Base-by-base conservation (phyloP, 2,113 vertebrate genomes). In the Sporophila hypoxantha region DNA sequence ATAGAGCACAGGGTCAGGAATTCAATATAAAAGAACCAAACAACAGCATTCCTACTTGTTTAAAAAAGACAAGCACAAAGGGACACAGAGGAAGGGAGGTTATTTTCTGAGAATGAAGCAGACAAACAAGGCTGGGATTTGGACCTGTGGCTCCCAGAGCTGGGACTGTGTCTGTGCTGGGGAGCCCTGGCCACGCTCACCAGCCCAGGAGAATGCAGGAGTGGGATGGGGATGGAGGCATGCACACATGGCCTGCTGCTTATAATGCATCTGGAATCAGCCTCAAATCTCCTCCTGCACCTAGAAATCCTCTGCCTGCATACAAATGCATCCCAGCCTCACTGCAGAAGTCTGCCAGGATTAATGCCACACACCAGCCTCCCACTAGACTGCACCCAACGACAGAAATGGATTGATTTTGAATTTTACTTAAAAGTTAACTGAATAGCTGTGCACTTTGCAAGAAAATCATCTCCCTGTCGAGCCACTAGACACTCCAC, bases 271-370 rank as follows among this genome's bases (percentile, higher is more conserved):
- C 56, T 26, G 50, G 65, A 80, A 88, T 80, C 66, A 57, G 76
- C 27, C 82, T 62, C 42, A 36, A 5, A 59, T 81, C 62, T 74
- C 73, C 66, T 82, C 82, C 76, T 62, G 65, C 42, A 70, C 79
- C 76, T 52, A 74, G 52, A 60, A 77, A 61, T 30, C 37, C 65
- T 89, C 87, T 46, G 52, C 68, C 56, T 85, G 85, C 76, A 91
- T 87, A 94, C 82, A 91, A 93, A 93, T 44, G n/a, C 75, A 79
- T 10, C 46, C 50, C 61, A 18, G 67, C 44, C 44, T 87, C 49
- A 13, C 89, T 64, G 68, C 78, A 82, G 79, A 39, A 78, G 66
- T n/a, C 55, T 39, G 85, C 73, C 76, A 36, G 1, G 0, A 69
- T 52, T 76, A 73, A 50, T 67, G 55, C 65, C 56, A 55, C 44